Percentiles rank a stretch among this genome's conserved stretches.
Evolutionary conservation across 1,140 invertebrate species (phyloP).

Genomic region (Musca domestica): DNA sequence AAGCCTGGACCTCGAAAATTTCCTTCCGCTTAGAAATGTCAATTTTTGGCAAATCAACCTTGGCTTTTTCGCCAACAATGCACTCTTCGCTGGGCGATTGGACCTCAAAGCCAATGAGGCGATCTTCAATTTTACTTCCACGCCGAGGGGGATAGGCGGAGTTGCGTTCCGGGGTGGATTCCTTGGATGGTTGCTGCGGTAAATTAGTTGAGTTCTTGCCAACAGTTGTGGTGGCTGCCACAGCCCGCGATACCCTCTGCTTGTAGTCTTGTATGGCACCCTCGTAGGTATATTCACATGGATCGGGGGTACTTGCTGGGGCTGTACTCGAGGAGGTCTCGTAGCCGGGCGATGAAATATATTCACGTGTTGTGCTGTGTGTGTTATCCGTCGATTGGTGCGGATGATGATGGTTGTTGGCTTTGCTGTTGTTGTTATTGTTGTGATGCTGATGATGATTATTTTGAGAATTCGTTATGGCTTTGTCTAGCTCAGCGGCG

Average conservation of each 20-base stretch:
- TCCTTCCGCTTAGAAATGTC: slow-evolving; percentile 78
- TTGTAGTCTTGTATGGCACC: slow-evolving; percentile 82
- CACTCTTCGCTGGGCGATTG: slow-evolving; percentile 52
- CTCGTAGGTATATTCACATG: slow-evolving; percentile 78
- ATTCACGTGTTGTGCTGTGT: slow-evolving; percentile 35
- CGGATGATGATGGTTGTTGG: slow-evolving; percentile 3
- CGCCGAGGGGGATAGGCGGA: slow-evolving; percentile 41
- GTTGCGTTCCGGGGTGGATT: slow-evolving; percentile 16
- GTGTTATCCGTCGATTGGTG: slow-evolving; percentile 25
- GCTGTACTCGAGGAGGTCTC: slow-evolving; percentile 49
- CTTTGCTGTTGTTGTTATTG: slow-evolving; percentile 26
- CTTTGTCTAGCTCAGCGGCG: slow-evolving; percentile 41
- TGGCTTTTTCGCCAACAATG: slow-evolving; percentile 52
- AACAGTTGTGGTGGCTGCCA: slow-evolving; percentile 21
- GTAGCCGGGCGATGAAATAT: slow-evolving; percentile 51
- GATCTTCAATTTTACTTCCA: slow-evolving; percentile 50
- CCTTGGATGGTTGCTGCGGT: slow-evolving; percentile 25
- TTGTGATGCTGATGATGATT: slow-evolving; percentile 25
- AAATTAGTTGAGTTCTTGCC: slow-evolving; percentile 8
- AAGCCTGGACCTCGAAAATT: slow-evolving; percentile 66
- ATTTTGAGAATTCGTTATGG: slow-evolving; percentile 29
- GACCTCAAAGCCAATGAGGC: slow-evolving; percentile 49
- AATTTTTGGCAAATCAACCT: slow-evolving; percentile 70
- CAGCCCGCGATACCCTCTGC: slow-evolving; percentile 64
- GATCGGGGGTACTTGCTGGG: slow-evolving; percentile 49